Base-by-base conservation (phyloP, 2,888 invertebrate genomes). In the Pyrrhosoma nymphula region DNA sequence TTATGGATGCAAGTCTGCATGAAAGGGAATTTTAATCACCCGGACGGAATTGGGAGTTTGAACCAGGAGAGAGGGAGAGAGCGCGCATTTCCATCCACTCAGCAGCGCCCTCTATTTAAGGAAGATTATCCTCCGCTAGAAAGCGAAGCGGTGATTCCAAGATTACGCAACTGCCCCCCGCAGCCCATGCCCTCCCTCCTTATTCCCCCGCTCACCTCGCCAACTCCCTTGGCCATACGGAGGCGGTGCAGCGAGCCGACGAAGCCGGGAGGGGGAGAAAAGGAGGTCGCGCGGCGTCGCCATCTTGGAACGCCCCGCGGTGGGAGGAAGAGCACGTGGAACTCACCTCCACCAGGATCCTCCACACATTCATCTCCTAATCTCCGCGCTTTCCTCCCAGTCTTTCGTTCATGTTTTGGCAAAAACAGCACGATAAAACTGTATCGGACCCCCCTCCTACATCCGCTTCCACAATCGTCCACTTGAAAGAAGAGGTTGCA, bases 71-170 rank as follows among this genome's bases (percentile, higher is more conserved):
- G 47, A 60, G 55, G 47, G 55, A 56, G 47, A 89, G 89, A 89
- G 89, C 8, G 89, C 56, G 89, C 89, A 89, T 89, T 89, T 89
- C 55, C 55, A 47, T 47, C 18, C 47, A 47, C 47, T 47, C 47
- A 20, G 60, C 89, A 56, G 89, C 89, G 55, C 89, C 47, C 89
- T 89, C 89, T 89, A 55, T 89, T 89, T 89, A 89, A 89, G 89
- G 89, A 89, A 89, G 89, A 89, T 89, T 89, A 89, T 89, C 89
- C 89, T 56, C 89, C 55, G 89, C 89, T 47, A 89, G 89, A 89
- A 89, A 89, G 89, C 89, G 89, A 55, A 89, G 55, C 89, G 26
- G 56, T 16, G 23, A 56, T 56, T 89, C 56, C 89, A 56, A 39
- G 47, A 56, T 89, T 89, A 89, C 89, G 56, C 89, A 89, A 89